phyloP scores from a whole-genome alignment of 2,113 vertebrate species.

The Mobula hypostoma region DNA sequence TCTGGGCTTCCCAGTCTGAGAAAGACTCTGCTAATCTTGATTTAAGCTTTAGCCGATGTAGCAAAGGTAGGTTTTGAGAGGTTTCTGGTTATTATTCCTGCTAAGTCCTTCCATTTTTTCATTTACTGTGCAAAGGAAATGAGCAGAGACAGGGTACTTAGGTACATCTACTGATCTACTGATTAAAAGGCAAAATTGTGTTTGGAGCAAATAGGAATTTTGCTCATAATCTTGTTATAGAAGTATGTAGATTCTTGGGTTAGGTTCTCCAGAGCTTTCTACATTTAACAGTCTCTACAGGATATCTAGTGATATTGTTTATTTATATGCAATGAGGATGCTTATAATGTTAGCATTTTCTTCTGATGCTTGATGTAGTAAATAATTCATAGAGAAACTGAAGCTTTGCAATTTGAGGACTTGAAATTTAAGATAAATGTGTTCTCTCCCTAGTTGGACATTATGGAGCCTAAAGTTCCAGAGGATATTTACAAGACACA shows the following conservation, averaged over 20 bases:
- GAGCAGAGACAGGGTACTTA: background rate
- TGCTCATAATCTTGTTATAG: background rate
- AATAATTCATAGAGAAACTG: background rate
- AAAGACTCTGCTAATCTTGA: background rate
- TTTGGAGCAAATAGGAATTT: background rate
- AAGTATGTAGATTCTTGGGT: background rate
- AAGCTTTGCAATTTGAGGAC: background rate
- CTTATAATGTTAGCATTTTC: background rate
- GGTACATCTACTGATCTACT: background rate
- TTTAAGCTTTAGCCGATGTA: background rate
- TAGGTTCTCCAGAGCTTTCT: background rate
- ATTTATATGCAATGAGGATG: background rate
- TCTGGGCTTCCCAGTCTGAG: background rate
- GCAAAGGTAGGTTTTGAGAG: background rate
- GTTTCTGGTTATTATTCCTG: background rate
- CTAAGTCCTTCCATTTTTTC: background rate
- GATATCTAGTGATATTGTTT: background rate
- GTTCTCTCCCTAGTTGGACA: slow-evolving; percentile 71
- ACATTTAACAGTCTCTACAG: background rate
- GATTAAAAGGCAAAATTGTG: background rate
- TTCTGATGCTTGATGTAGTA: background rate
- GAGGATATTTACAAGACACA: slow-evolving; percentile 99
- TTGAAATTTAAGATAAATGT: background rate
- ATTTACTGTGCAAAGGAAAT: background rate
- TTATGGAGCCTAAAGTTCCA: slow-evolving; percentile 98